phyloP scores from a whole-genome alignment of 2,888 invertebrate species.

The Drosophila prostipennis region DNA sequence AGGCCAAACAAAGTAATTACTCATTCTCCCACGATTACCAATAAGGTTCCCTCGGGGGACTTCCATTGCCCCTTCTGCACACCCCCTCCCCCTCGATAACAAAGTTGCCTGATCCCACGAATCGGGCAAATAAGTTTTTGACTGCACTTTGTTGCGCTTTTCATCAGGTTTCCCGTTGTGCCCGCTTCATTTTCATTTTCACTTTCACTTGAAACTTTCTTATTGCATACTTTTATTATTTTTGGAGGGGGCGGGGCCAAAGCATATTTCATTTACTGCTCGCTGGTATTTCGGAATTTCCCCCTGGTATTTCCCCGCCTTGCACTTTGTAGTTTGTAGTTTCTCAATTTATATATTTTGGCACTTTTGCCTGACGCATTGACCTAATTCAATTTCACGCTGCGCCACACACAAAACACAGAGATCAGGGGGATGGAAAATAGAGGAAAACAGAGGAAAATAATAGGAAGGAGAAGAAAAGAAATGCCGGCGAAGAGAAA shows the following conservation, averaged over 20 bases:
- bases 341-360: constrained; percentile 61
- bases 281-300: constrained; percentile 23
- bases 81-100: neutral
- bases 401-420: constrained; percentile 56
- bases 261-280: constrained; percentile 61
- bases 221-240: constrained; percentile 20
- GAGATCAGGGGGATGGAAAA: constrained; percentile 31
- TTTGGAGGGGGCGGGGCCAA: neutral
- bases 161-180: constrained; percentile 12
- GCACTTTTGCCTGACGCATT: constrained; percentile 70
- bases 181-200: constrained; percentile 30
- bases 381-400: constrained; percentile 76
- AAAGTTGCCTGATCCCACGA: constrained; percentile 1
- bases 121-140: neutral
- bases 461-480: constrained; percentile 17
- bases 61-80: no score
- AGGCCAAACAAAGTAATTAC: neutral
- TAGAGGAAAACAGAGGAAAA: constrained; percentile 21
- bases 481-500: constrained; percentile 19
- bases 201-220: constrained; percentile 25
- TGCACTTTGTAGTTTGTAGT: constrained; percentile 36
- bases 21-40: constrained; percentile 3
- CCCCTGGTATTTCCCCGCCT: constrained; percentile 18
- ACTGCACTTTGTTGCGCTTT: constrained; percentile 29
- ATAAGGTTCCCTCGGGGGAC: neutral